Evolutionary conservation across 2,797 vertebrate genomes (phyloP), one percentile per base, ranked within the genome.

Genomic region (Poecilia wingei): DNA sequence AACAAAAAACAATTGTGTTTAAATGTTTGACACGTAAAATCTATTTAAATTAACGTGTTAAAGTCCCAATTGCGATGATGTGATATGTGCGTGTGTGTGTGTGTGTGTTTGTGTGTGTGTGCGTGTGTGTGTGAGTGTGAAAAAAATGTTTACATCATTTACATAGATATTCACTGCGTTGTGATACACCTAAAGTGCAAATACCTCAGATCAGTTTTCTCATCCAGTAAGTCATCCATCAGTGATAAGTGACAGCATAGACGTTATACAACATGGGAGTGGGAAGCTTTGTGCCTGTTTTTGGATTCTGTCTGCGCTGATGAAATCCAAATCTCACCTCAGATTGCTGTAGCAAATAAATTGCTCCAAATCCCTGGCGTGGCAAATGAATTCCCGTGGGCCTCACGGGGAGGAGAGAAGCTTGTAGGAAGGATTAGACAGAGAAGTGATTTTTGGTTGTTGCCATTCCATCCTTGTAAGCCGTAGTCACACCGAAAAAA

Each of bases 331-430:
- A 71, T 88, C 80, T 83, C 33, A 51, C 47, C 81, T 75, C 66
- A 43, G 81, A 86, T 77, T 75, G 70, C 71, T 76, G 73, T 59
- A 70, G 64, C 79, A 73, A 81, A 77, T 76, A 89, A 79, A 83
- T 82, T 79, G 55, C 83, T 82, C 66, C 51, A 76, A 83, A 77
- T 84, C 80, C 73, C n/a, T 5, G 55, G 78, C 22, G 28, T 72
- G 69, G 73, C 74, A 75, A 80, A 79, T 86, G 12, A 81, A 81
- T 91, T 88, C 78, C 78, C 43, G 20, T 1, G 45, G 79, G 59
- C 55, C 69, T 77, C 43, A n/a, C 1, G 25, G 68, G 41, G 41
- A 2, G 70, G 79, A 75, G 79, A 75, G 81, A 25, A 75, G 77
- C 76, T 76, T 13, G 0, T 13, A 8, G 66, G 41, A 16, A 84